Conservation (phyloP, 2,888 invertebrate species). For the Drosophila niveifrons region DNA sequence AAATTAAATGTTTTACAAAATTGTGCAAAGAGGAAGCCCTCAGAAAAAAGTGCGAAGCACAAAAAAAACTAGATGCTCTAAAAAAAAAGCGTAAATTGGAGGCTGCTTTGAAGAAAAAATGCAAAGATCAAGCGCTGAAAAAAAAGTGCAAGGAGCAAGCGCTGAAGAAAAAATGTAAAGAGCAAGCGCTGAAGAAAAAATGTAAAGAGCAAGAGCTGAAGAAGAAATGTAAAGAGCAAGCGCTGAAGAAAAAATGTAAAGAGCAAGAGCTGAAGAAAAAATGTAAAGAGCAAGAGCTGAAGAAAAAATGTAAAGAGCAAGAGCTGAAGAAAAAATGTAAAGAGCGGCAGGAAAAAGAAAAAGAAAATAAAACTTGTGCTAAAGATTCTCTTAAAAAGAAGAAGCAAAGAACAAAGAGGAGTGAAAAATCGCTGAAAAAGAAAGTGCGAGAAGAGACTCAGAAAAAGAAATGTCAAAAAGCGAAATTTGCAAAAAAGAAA, state of each 20-base stretch:
- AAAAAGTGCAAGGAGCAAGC: conserved; percentile 2
- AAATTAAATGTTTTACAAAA: conserved; percentile 4
- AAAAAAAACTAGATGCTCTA: neutral
- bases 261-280: neutral
- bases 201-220: neutral
- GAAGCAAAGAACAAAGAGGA: neutral
- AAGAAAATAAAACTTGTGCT: neutral
- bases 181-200: neutral
- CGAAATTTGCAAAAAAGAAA: neutral
- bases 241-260: neutral
- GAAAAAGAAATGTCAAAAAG: neutral
- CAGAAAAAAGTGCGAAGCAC: neutral
- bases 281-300: neutral
- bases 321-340: neutral
- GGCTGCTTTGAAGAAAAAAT: too few relatives aligned
- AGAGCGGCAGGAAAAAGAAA: neutral
- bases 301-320: neutral
- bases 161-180: neutral
- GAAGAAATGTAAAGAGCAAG: neutral
- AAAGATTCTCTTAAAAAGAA: neutral
- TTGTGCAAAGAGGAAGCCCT: conserved; percentile 2
- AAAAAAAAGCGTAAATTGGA: neutral
- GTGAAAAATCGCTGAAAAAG: neutral
- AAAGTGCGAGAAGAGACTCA: neutral
- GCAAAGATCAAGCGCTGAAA: neutral